Conservation (phyloP, 2,888 invertebrate species). For the Heliconius cydno region DNA sequence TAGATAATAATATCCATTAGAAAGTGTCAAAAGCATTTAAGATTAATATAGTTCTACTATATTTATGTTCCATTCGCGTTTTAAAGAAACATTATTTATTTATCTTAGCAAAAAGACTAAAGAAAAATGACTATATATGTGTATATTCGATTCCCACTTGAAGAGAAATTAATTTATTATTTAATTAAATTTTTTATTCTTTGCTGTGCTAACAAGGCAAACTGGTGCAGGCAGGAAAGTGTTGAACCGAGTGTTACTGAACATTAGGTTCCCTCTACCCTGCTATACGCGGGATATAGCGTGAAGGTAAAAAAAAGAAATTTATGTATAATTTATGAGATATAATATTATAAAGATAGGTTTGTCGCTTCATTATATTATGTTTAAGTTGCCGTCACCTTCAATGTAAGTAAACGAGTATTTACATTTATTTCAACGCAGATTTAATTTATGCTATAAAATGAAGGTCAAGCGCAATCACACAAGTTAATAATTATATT, state of each 20-base stretch:
- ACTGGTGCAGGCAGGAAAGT: too few species aligned
- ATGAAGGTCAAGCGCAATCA: conserved; percentile 27
- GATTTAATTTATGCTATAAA: conserved; percentile 17
- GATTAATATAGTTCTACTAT: not conserved
- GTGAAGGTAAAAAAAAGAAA: too few species aligned
- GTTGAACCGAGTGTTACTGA: too few species aligned
- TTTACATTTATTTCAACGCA: conserved; percentile 31
- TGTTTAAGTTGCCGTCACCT: conserved; percentile 21
- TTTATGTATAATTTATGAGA: not conserved
- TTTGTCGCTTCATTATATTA: conserved; percentile 20
- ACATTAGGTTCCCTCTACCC: too few species aligned
- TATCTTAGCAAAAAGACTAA: not conserved
- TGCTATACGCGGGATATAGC: too few species aligned
- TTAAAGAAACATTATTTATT: not conserved
- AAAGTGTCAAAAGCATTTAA: conserved; percentile 12
- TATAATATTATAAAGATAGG: conserved; percentile 11
- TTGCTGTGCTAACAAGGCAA: too few species aligned
- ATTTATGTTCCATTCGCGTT: not conserved
- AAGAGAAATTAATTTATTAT: too few species aligned
- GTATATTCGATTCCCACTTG: too few species aligned
- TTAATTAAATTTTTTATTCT: too few species aligned
- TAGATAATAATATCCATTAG: conserved; percentile 5
- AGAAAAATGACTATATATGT: not conserved
- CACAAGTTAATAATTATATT: conserved; percentile 6
- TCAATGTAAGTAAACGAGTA: conserved; percentile 17